Base-by-base conservation (phyloP, 2,797 vertebrate species). In the Siniperca obscura region DNA sequence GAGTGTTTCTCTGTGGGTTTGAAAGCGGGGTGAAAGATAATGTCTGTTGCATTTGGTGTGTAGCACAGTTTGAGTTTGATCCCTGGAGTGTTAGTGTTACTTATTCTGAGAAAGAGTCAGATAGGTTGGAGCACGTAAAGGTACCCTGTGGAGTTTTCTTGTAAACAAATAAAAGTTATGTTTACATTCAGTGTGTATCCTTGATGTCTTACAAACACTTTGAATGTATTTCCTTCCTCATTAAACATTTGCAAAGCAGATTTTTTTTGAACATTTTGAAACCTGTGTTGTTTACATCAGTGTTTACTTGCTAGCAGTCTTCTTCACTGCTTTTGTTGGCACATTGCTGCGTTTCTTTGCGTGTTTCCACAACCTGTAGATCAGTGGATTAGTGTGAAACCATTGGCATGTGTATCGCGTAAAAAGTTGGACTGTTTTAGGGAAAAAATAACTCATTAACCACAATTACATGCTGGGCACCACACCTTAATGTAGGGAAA, bases 1-100 rank as follows among this genome's bases (percentile, higher is more conserved):
- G 84, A 96, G 96, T 86, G 66, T 76, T 53, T 56, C 16, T 38
- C 4, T 59, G 2, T 22, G 2, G 66, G 10, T 70, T 21, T 70
- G 69, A 44, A 42, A 71, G 42, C 14, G 2, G 4, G 52, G n/a
- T 34, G 34, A 9, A 1, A 38, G 44, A 34, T 50, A 11, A 46
- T 46, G 62, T 40, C 9, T 66, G 34, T 38, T 50, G 7, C 53
- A 17, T 50, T 77, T 59, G 16, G 16, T 61, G 55, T 48, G 68
- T 34, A 34, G 12, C 38, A 16, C 22, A 9, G 46, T 40, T 17
- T 7, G 44, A 21, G 55, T 56, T 74, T 59, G 17, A 59, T 55
- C 19, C 10, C 17, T 62, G 5, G 7, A 62, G 50, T 12, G 3
- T 55, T 59, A 30, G 27, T 30, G 27, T 30, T 30, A 5, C 19